Base-by-base conservation (phyloP, 2,797 vertebrate species). In the Acanthopagrus latus region DNA sequence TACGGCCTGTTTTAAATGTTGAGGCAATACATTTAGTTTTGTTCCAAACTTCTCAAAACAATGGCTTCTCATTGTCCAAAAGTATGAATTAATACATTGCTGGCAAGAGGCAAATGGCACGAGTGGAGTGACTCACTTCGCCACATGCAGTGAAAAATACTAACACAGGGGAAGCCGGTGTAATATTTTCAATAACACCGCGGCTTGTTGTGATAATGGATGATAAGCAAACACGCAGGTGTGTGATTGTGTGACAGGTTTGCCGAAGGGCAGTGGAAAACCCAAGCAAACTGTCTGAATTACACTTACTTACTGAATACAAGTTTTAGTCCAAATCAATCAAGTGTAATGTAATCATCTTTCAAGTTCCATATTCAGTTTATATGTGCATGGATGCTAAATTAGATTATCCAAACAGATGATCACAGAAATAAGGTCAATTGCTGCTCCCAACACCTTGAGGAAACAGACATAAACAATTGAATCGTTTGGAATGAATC, bases 11-110 rank as follows among this genome's bases (percentile, higher is more conserved):
- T 21, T 14, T 18, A 20, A 17, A 44, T 27, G 44, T 50, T 52
- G 7, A 59, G 55, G 51, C 29, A 58, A 60, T 52, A 74, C 41
- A 69, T 48, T 7, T 20, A 52, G 16, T n/a, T 21, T 25, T 23
- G 21, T 66, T 67, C 7, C 23, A 21, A 10, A 64, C 16, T 25
- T 55, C 2, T 56, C 25, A 65, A 25, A 64, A 50, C 12, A 10
- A 16, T 54, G 8, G 27, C 70, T 66, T 46, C 71, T 41, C 62
- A 43, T 62, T 43, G 7, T 14, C 13, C 10, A 25, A 9, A 41
- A 68, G 11, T 43, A 23, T 33, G 16, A 67, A 41, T 12, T 8
- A 54, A 38, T 38, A 47, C 2, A 47, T 21, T 11, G 5, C 4
- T 27, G 58, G n/a, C 27, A 62, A 41, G 18, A 25, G 38, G 64